Base-by-base conservation (phyloP, 2,113 vertebrate species). In the Thalassoma bifasciatum region DNA sequence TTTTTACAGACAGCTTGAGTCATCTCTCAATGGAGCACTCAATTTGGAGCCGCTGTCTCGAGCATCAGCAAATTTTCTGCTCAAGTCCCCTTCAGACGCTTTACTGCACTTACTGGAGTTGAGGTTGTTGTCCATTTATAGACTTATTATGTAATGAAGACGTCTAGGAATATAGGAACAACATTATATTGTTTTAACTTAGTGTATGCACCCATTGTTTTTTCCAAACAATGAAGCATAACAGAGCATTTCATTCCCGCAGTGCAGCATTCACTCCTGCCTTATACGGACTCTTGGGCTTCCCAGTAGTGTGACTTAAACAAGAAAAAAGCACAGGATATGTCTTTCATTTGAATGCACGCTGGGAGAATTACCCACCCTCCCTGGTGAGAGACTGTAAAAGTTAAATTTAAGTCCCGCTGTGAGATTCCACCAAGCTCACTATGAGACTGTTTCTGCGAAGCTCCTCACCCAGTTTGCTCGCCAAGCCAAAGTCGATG, bases 401-500 rank as follows among this genome's bases (percentile, higher is more conserved):
- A 50, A 49, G 7, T 30, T 30, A 8, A 49, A 49, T 49, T 9
- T n/a, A 49, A 49, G 17, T 49, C 46, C 46, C 46, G 6, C 46
- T 49, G 46, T n/a, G 46, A 49, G 46, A 49, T n/a, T 37, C 36
- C 19, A 23, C n/a, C 16, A 21, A 24, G 16, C 42, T 34, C 4
- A 12, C 10, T 13, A 5, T 16, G 11, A 57, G 8, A 26, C 34
- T 3, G 8, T 19, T 5, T 22, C 65, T 62, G 7, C 21, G 63
- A 30, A 26, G 46, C 37, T 71, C 24, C 19, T 94, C 85, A 96
- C 96, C 95, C 59, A 96, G 87, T 82, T 92, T 94, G 51, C 71
- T 89, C 0, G 96, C 95, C 89, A 97, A 49, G 53, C 96, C 96
- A 0, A 97, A 96, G 92, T 97, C 96, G 0, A 96, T 94, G 85